Percentiles rank a stretch among this genome's conserved stretches.
These are phyloP conservation scores for Hyperoplus lanceolatus DNA, from an alignment of 2,797 vertebrate species.

Conservation along the genomic window DNA sequence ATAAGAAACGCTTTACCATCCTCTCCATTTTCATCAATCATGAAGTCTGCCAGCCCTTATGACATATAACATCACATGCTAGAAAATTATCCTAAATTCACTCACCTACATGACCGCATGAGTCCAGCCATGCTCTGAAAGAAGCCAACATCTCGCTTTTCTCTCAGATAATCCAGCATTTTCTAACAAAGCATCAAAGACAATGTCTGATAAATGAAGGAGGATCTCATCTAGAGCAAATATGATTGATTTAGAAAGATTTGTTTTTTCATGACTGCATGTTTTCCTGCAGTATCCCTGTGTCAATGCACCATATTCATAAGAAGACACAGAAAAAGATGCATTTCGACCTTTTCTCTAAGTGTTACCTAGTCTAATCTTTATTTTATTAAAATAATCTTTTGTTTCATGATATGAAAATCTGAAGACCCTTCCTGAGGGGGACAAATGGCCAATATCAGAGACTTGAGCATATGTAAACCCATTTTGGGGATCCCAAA, in stretches of 20 bases:
- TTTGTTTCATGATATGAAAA: background rate
- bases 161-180: constrained; percentile 95
- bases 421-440: background rate
- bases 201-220: constrained; percentile 15
- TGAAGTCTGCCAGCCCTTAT: constrained; percentile 12
- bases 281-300: background rate
- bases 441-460: background rate
- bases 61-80: constrained; percentile 21
- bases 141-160: constrained; percentile 94
- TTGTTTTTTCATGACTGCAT: background rate
- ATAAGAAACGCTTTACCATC: constrained; percentile 19
- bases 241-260: background rate
- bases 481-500: background rate
- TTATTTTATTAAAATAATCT: background rate
- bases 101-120: constrained; percentile 94
- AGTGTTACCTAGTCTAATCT: background rate
- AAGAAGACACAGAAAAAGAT: background rate
- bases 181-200: constrained; percentile 85
- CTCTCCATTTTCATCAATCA: constrained; percentile 24
- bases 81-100: constrained; percentile 4
- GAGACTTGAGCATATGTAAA: background rate
- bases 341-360: background rate
- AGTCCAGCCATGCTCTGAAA: constrained; percentile 94
- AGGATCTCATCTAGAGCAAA: constrained; percentile 8
- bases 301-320: background rate